Percentiles rank a stretch among this genome's conserved stretches.
phyloP scores from a whole-genome alignment of 2,797 vertebrate genomes.

The Neosilurus mollespiculum region DNA sequence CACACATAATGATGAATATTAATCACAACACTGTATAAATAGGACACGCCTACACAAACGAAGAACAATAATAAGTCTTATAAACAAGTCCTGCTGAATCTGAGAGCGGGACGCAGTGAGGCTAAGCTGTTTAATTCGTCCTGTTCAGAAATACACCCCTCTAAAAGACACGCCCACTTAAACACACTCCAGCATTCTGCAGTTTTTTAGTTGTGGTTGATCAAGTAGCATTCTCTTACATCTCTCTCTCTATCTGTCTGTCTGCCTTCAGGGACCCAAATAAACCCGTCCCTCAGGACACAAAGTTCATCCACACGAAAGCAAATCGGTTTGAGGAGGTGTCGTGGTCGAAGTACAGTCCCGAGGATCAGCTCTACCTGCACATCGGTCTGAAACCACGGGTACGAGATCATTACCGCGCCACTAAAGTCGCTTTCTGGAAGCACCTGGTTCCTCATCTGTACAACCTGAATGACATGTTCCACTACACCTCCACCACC shows the following conservation, averaged over 20 bases:
- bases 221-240: not conserved
- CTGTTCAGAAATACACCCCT: not conserved
- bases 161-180: not conserved
- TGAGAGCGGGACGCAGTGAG: not conserved
- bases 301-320: constrained; percentile 90
- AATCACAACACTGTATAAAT: not conserved
- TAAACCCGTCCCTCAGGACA: constrained; percentile 87
- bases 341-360: constrained; percentile 88
- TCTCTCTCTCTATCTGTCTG: not conserved
- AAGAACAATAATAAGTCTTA: not conserved
- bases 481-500: constrained; percentile 86
- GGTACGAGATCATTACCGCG: constrained; percentile 86
- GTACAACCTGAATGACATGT: constrained; percentile 90
- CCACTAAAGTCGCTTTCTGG: constrained; percentile 90
- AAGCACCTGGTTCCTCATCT: constrained; percentile 87
- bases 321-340: constrained; percentile 88
- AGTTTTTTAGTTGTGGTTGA: not conserved
- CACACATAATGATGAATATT: not conserved
- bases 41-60: not conserved
- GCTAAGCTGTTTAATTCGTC: not conserved
- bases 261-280: constrained; percentile 78
- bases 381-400: constrained; percentile 87
- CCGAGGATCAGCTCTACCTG: constrained; percentile 85
- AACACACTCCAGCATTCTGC: not conserved
- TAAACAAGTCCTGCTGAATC: not conserved